phyloP scores from a whole-genome alignment of 2,888 invertebrate species.

The Mylabris sibirica region DNA sequence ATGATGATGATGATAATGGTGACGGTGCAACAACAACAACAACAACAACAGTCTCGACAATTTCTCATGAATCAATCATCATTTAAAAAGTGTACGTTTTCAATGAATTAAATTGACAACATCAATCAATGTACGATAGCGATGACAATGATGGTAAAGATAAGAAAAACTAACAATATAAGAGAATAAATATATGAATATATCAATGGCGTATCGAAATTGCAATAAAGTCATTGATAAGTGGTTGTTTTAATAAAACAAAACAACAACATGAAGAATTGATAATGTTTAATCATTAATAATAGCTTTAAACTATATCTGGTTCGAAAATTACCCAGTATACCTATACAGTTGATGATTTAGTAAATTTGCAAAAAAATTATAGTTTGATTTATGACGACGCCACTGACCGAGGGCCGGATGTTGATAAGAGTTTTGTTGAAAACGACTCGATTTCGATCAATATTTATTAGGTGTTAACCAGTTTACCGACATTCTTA shows the following conservation, averaged over 20 bases:
- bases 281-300: neutral
- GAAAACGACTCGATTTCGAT: conserved; percentile 16
- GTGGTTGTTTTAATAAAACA: neutral
- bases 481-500: conserved; percentile 31
- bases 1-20: neutral
- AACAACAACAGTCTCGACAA: conserved; percentile 11
- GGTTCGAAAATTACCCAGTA: neutral
- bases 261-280: neutral
- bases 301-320: neutral
- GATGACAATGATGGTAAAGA: neutral
- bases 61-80: conserved; percentile 14
- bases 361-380: neutral
- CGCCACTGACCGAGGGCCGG: neutral
- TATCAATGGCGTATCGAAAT: neutral
- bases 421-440: conserved; percentile 7
- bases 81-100: conserved; percentile 9
- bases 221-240: neutral
- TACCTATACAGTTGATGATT: neutral
- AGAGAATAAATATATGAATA: neutral
- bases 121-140: conserved; percentile 1
- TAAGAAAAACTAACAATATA: neutral
- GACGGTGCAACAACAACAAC: neutral
- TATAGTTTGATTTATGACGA: neutral
- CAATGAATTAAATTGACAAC: conserved; percentile 13
- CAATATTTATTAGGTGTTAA: conserved; percentile 22